Evolutionary conservation across 2,113 vertebrate species (phyloP).

Genomic region (Tylochromis polylepis): DNA sequence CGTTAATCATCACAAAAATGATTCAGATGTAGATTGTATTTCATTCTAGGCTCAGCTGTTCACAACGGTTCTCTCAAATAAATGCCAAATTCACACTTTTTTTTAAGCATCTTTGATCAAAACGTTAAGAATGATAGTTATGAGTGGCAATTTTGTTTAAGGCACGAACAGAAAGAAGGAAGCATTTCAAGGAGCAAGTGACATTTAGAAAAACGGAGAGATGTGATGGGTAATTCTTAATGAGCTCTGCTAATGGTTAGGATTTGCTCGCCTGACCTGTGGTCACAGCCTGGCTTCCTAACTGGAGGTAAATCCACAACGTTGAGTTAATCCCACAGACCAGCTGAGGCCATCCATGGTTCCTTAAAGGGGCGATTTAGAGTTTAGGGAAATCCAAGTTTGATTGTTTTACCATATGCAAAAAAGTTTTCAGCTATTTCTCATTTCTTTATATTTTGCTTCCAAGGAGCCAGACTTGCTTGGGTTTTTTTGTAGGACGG

Average conservation of each 20-base stretch:
- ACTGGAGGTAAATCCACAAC: conserved; percentile 30
- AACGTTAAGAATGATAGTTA: not conserved
- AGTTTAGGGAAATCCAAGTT: not conserved
- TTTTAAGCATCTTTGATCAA: not conserved
- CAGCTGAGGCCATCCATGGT: not conserved
- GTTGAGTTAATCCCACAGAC: conserved; percentile 26
- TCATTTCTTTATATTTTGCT: not conserved
- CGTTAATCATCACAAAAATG: not conserved
- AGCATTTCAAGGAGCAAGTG: not conserved
- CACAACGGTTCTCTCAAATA: not conserved
- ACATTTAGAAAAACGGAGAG: not conserved
- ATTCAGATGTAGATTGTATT: not conserved
- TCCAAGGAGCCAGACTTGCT: not conserved
- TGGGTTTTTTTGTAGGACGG: not conserved
- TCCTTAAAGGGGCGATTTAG: not conserved
- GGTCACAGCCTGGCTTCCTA: not conserved
- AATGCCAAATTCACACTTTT: not conserved
- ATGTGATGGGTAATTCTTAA: not conserved
- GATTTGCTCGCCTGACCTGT: conserved; percentile 21
- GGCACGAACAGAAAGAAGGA: not conserved
- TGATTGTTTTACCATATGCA: not conserved
- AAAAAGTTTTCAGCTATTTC: not conserved
- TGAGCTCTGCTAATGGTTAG: conserved; percentile 24
- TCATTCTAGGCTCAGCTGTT: not conserved
- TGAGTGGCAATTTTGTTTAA: not conserved